phyloP scores from a whole-genome alignment of 2,888 invertebrate species.

The Scaptomyza polygonia region DNA sequence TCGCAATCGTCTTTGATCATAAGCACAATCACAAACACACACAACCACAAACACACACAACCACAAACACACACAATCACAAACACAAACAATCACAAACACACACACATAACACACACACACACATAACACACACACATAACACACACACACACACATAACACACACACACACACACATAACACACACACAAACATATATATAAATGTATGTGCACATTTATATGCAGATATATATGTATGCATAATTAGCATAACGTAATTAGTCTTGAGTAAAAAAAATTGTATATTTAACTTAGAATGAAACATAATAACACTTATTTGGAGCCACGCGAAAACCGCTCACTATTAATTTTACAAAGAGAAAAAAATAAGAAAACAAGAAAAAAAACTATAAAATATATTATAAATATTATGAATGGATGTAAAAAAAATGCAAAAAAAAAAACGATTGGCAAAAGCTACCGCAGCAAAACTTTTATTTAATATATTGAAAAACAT shows the following conservation, averaged over 20 bases:
- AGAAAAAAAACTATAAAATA: conserved; percentile 33
- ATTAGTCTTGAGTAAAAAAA: conserved; percentile 64
- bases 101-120: conserved; percentile 22
- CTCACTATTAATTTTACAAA: conserved; percentile 35
- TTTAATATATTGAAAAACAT: conserved; percentile 63
- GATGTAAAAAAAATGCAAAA: conserved; percentile 28
- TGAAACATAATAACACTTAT: conserved; percentile 53
- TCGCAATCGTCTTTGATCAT: conserved; percentile 22
- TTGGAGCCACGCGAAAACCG: conserved; percentile 50
- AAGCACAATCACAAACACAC: conserved; percentile 21
- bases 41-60: conserved; percentile 23
- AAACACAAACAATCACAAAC: conserved; percentile 18
- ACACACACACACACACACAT: conserved; percentile 23
- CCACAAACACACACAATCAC: conserved; percentile 1
- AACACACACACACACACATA: conserved; percentile 26
- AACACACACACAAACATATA: conserved; percentile 6
- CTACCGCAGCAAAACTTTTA: conserved; percentile 30
- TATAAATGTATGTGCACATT: conserved; percentile 32
- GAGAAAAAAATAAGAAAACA: conserved; percentile 40
- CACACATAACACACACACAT: conserved; percentile 16
- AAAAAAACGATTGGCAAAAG: conserved; percentile 44
- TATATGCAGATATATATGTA: conserved; percentile 34
- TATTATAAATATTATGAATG: conserved; percentile 37
- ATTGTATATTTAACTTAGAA: conserved; percentile 72
- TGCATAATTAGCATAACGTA: conserved; percentile 66